Percentiles rank a stretch among this genome's conserved stretches.
Conservation (phyloP, 2,797 vertebrate species). For the Chanos chanos region DNA sequence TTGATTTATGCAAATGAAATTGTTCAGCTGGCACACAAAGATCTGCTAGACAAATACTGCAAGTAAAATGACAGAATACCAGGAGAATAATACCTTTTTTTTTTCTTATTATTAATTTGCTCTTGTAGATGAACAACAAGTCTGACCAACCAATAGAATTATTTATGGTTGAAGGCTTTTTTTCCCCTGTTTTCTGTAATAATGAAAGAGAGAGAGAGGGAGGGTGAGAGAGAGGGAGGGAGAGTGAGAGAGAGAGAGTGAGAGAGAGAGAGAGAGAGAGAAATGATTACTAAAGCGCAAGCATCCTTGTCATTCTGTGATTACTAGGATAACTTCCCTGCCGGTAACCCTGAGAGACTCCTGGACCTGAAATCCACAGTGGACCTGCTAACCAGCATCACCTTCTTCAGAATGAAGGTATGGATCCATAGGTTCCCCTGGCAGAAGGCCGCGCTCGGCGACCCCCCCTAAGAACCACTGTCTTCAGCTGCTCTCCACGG, state of each 20-base stretch:
- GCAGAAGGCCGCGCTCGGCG: no score
- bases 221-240: constrained; percentile 23
- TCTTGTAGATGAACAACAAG: no score
- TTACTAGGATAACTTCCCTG: constrained; percentile 92
- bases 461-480: no score
- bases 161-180: no score
- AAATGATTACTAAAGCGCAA: background rate
- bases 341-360: constrained; percentile 87
- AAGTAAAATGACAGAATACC: no score
- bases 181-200: background rate
- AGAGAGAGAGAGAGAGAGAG: constrained; percentile 24
- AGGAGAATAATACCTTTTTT: no score
- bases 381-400: constrained; percentile 94
- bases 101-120: no score
- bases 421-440: background rate
- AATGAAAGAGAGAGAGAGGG: constrained; percentile 2
- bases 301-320: background rate
- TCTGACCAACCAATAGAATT: no score
- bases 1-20: no score
- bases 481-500: no score
- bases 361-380: constrained; percentile 96
- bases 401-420: constrained; percentile 99
- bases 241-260: constrained; percentile 9
- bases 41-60: no score
- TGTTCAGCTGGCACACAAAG: no score